These are phyloP conservation scores for Oceanodroma tethys DNA, from an alignment of 2,113 vertebrate genomes.

Conservation along the genomic window DNA sequence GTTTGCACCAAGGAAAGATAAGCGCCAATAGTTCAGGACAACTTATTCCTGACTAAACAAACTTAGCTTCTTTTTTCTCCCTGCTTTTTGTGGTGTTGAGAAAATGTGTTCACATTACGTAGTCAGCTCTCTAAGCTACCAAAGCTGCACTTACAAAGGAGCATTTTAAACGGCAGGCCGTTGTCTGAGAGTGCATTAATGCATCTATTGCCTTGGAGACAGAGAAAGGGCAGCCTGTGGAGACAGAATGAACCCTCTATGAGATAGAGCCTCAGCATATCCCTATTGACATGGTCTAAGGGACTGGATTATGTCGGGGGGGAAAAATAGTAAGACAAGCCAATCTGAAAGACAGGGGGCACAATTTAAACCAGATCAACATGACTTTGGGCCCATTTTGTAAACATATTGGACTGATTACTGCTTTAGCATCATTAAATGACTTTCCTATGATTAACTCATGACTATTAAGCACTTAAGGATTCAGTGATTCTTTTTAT, in stretches of 20 bases:
- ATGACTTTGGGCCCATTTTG: not conserved
- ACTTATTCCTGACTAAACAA: not conserved
- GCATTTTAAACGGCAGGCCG: not conserved
- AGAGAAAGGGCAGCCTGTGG: conserved; percentile 15
- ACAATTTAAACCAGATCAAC: not conserved
- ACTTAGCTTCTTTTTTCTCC: not conserved
- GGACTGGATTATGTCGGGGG: not conserved
- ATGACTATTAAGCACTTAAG: not conserved
- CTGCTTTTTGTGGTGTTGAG: not conserved
- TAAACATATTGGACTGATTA: not conserved
- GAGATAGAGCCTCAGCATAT: not conserved
- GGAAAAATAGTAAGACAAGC: not conserved
- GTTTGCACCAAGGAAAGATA: not conserved
- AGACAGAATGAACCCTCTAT: not conserved
- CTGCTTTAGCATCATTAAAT: not conserved
- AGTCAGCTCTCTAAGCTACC: not conserved
- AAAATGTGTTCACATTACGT: not conserved
- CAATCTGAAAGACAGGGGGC: not conserved
- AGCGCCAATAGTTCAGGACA: not conserved
- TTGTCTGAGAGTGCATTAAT: conserved; percentile 23
- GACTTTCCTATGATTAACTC: not conserved
- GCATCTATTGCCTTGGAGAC: conserved; percentile 29
- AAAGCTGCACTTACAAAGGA: conserved; percentile 16
- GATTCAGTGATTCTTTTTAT: not conserved
- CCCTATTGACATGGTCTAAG: not conserved